phyloP scores from a whole-genome alignment of 2,113 vertebrate species.

The Podarcis raffonei region DNA sequence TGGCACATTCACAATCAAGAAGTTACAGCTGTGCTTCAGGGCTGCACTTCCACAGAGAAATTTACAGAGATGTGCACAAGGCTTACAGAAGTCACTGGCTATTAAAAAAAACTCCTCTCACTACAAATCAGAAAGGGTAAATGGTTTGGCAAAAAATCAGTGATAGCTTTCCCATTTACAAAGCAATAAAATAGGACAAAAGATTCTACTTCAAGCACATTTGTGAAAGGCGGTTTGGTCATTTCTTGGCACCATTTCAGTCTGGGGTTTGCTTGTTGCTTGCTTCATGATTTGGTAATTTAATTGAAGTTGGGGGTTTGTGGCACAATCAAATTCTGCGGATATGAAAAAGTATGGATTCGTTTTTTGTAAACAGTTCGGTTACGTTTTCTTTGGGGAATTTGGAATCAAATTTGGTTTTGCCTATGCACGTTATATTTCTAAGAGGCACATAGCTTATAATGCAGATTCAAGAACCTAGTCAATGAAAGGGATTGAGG shows the following conservation, averaged over 20 bases:
- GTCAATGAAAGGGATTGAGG: background rate
- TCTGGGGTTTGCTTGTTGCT: background rate
- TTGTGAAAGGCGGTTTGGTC: background rate
- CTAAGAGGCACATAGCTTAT: background rate
- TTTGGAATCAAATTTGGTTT: background rate
- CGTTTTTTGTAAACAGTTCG: background rate
- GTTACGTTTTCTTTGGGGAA: background rate
- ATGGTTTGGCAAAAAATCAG: background rate
- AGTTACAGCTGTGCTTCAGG: background rate
- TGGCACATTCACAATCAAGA: background rate
- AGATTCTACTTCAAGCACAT: background rate
- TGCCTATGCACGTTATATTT: background rate
- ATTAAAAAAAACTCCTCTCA: background rate
- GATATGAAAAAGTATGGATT: background rate
- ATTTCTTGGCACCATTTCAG: background rate
- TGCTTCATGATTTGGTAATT: background rate
- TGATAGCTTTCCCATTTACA: background rate
- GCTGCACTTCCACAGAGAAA: background rate
- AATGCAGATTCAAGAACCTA: background rate
- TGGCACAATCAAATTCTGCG: background rate
- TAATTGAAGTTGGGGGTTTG: background rate
- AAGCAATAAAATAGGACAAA: background rate
- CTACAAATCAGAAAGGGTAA: background rate
- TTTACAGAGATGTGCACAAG: background rate
- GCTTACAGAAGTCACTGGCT: background rate